Conservation (phyloP, 2,888 invertebrate genomes). For the Gisinianus flammeolus region DNA sequence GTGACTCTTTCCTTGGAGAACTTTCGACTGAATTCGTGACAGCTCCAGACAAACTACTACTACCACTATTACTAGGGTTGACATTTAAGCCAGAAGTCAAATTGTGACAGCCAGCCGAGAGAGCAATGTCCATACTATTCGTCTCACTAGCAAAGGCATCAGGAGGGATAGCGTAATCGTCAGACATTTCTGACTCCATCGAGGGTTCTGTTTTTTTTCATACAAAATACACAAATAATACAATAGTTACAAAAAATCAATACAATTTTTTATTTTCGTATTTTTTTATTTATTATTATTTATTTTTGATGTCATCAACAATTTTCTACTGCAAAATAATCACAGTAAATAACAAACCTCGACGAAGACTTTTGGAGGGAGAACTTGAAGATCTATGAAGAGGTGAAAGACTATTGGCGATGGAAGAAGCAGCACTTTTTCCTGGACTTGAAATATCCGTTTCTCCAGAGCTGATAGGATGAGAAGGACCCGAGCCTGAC, state of each 20-base stretch:
- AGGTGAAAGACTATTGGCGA: slow-evolving; percentile 60
- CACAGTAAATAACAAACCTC: too few species aligned
- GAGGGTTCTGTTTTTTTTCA: slow-evolving; percentile 65
- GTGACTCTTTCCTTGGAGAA: slow-evolving; percentile 72
- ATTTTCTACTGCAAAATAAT: too few species aligned
- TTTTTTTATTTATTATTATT: not conserved
- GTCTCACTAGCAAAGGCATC: slow-evolving; percentile 86
- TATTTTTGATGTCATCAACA: not conserved
- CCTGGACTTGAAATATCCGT: slow-evolving; percentile 67
- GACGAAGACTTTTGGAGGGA: slow-evolving; percentile 60
- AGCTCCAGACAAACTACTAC: slow-evolving; percentile 45
- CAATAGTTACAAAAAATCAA: too few species aligned
- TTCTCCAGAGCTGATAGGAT: slow-evolving; percentile 61
- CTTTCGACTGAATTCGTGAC: slow-evolving; percentile 54
- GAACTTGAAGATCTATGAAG: slow-evolving; percentile 59
- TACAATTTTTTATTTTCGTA: not conserved
- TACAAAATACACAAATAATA: slow-evolving; percentile 6
- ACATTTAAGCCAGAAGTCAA: slow-evolving; percentile 46
- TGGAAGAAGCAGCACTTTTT: slow-evolving; percentile 58
- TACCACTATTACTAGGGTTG: slow-evolving; percentile 61
- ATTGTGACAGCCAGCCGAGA: slow-evolving; percentile 57
- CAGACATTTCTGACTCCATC: slow-evolving; percentile 91
- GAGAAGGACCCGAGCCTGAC: slow-evolving; percentile 60
- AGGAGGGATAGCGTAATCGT: slow-evolving; percentile 95
- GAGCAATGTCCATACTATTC: slow-evolving; percentile 66